Percentiles rank a stretch among this genome's conserved stretches.
Evolutionary conservation across 37 sponge, comb jelly and placozoan species (phyloP).

Genomic region (Haliclona indistincta): DNA sequence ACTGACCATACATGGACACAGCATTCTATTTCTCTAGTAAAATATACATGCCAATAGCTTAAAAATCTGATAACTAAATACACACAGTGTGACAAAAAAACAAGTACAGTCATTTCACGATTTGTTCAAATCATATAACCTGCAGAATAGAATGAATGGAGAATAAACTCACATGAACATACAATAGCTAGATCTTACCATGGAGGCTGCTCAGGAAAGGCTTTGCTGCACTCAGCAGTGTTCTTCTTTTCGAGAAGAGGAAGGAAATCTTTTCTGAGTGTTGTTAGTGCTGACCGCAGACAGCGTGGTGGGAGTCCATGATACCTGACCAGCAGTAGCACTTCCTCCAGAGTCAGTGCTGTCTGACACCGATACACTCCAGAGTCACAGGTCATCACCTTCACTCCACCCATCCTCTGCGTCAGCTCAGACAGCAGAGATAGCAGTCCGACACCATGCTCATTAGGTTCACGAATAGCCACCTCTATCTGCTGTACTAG

Average conservation of each 20-base stretch:
- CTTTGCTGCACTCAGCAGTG: not conserved
- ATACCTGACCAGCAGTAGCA: conserved; percentile 54
- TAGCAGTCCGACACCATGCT: conserved; percentile 63
- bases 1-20: too few relatives aligned
- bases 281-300: conserved; percentile 47
- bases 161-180: too few relatives aligned
- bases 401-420: conserved; percentile 61
- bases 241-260: conserved; percentile 51
- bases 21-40: too few relatives aligned
- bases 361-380: conserved; percentile 58
- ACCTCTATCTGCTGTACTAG: conserved; percentile 47
- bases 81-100: too few relatives aligned
- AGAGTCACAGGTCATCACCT: conserved; percentile 61
- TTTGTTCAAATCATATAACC: too few relatives aligned
- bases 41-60: too few relatives aligned
- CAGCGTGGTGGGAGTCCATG: conserved; percentile 59
- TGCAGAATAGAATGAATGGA: too few relatives aligned
- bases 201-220: conserved; percentile 42
- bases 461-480: conserved; percentile 33
- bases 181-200: conserved; percentile 68
- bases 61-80: too few relatives aligned
- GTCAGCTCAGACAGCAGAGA: conserved; percentile 63
- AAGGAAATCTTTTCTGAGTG: conserved; percentile 32
- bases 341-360: conserved; percentile 58
- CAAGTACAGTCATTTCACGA: too few relatives aligned